Conservation (phyloP, 2,113 vertebrate species). For the Eptesicus fuscus region DNA sequence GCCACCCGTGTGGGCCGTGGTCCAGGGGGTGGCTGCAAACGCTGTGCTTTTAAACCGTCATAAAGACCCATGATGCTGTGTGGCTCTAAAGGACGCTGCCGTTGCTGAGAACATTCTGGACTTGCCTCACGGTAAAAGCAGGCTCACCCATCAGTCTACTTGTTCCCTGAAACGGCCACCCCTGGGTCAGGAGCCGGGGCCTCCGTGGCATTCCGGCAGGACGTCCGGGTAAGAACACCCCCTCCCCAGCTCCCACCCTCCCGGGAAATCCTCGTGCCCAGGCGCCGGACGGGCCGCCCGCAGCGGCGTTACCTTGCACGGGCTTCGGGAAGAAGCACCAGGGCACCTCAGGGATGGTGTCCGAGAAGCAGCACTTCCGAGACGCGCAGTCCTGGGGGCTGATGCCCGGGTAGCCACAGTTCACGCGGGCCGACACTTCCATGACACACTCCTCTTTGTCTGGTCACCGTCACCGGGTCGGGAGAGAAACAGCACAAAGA, state of each 20-base stretch:
- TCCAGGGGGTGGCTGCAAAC: fast-evolving
- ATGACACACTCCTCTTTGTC: background rate
- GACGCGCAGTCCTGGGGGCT: background rate
- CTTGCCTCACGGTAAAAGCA: fast-evolving
- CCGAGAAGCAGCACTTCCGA: constrained; percentile 53
- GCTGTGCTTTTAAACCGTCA: fast-evolving
- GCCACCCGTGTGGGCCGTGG: fast-evolving
- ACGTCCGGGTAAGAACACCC: background rate
- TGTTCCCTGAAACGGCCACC: background rate
- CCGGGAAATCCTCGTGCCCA: fast-evolving
- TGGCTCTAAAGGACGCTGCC: fast-evolving
- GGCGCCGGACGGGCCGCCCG: fast-evolving
- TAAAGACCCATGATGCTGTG: fast-evolving
- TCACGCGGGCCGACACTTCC: constrained; percentile 23
- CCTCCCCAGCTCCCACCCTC: fast-evolving
- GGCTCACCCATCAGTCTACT: fast-evolving
- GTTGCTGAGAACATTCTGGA: background rate
- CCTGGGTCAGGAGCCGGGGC: background rate
- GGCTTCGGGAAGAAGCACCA: constrained; percentile 60
- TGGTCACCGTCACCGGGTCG: background rate
- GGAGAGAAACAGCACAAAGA: fast-evolving
- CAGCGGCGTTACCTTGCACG: background rate
- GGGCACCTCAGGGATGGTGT: constrained; percentile 5
- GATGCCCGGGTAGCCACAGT: constrained; percentile 70
- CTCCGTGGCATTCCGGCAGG: background rate